Base-by-base conservation (phyloP, 2,113 vertebrate species). In the Gulo gulo region DNA sequence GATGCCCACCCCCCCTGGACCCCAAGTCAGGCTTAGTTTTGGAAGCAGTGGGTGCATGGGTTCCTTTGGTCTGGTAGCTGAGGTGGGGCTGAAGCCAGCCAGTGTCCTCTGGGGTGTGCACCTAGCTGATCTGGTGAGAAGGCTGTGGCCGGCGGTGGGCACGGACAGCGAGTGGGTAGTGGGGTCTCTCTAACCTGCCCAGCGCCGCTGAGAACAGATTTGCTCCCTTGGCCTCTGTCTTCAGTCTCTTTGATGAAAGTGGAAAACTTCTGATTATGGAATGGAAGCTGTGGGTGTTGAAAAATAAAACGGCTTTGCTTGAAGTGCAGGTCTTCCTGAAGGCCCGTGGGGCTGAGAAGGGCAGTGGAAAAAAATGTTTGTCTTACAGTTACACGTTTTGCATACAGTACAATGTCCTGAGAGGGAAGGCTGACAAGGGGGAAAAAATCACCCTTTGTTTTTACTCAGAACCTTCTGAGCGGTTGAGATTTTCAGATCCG, bases 231-330 rank as follows among this genome's bases (percentile, higher is more conserved):
- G 96, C 79, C 61, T 93, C 88, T 94, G 52, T 74, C 31, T 95
- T 79, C 24, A 88, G 84, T 85, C 90, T 96, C 97, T 98, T 98
- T 98, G 97, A 98, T 98, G 97, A 97, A 97, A 97, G 89, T 97
- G 98, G 98, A 98, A 98, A 98, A 98, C 97, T 98, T 97, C 29
- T 97, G 91, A 95, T 98, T 97, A 69, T 94, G 97, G 96, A 97
- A 98, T 98, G 97, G 97, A 98, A 98, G 97, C 78, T 98, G 98
- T 98, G 97, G 97, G 98, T 98, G 98, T 98, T 94, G 87, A 97
- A 94, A 97, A 97, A 97, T 97, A 98, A 98, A 97, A 94, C 87
- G 93, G 74, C 91, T 98, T 94, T 97, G 97, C 95, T 98, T 98
- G 93, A 97, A 97, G 81, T 93, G 89, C 84, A 91, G 91, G 94